Base-by-base conservation (phyloP, 2,888 invertebrate species). In the Dendrolimus houi region DNA sequence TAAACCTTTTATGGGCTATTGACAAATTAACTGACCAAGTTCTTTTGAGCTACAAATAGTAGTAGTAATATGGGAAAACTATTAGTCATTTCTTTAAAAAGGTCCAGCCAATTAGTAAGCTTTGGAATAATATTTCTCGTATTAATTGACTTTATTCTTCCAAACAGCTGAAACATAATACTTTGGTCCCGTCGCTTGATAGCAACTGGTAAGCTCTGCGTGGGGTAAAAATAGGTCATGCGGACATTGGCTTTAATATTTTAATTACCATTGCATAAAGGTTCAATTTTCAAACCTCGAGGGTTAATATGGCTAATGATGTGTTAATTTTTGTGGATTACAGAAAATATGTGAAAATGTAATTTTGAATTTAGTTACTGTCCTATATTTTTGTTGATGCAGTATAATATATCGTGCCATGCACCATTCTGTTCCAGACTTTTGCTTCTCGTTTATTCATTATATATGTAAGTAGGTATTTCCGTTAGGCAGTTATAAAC, bases 161-260 rank as follows among this genome's bases (percentile, higher is more conserved):
- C 80, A 81, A 86, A 83, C 79, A 85, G 75, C 76, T 82, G 79
- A 75, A 66, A 70, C 73, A 71, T 68, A 59, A 68, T 68, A 67
- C 74, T 6, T 64, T 54, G 41, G 52, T 52, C 41, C 42, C 40
- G 47, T 12, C 52, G 58, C 57, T 53, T 58, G 69, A 77, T 3
- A 29, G 29, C 29, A 29, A 29, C 8, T 47, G 72, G 74, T 74
- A 70, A 70, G 75, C 76, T 74, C 74, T 71, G 68, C 60, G 61
- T 70, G 71, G 85, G 87, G 85, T 79, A 76, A 70, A 88, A 89
- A 79, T 87, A 84, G 88, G 88, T 87, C 87, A 87, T 81, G 83
- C 81, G 79, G 66, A 77, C 69, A 73, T 70, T 57, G 64, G 72
- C 77, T 80, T 74, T 86, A 87, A 87, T 86, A 85, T 85, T 82